Base-by-base conservation (phyloP, 2,888 invertebrate genomes). In the Glyphotaelius pellucidus region DNA sequence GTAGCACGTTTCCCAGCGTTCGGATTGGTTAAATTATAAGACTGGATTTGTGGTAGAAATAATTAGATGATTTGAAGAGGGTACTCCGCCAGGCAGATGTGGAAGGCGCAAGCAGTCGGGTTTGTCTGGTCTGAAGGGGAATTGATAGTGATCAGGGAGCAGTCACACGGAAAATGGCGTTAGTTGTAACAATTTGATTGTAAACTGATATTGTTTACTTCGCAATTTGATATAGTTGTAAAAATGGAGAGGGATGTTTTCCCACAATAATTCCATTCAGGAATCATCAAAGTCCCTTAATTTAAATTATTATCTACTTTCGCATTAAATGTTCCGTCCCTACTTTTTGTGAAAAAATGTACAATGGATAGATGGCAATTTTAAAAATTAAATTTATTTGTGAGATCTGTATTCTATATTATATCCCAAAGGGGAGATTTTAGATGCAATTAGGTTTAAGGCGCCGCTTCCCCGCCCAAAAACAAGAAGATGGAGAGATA, bases 171-270 rank as follows among this genome's bases (percentile, higher is more conserved):
- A 90, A 91, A 93, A 93, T 92, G 92, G 87, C 32, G 86, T 91
- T 91, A 47, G 31, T 87, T 80, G 88, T 88, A 81, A 89, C 91
- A 91, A 91, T 91, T 84, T 84, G 42, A 84, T 84, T 91, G 80
- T 79, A 90, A 90, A 90, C 25, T 3, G 80, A 90, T 90, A 93
- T 86, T 83, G 87, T 90, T 92, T 92, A 92, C 86, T 91, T 80
- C 87, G 92, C 83, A 93, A 93, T 90, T 81, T 91, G 92, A 93
- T 93, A 93, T 89, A 89, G 88, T 88, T 93, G 92, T 91, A 90
- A 90, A 91, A 90, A 91, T 92, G 87, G 84, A 80, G 83, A 47
- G 89, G 80, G 35, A 83, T 79, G n/a, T 84, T 87, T 91, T 92
- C 92, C 90, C 92, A 92, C 89, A 88, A 91, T n/a, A 38, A 38